Base-by-base conservation (phyloP, 2,113 vertebrate genomes). In the Speoplatyrhinus poulsoni region DNA sequence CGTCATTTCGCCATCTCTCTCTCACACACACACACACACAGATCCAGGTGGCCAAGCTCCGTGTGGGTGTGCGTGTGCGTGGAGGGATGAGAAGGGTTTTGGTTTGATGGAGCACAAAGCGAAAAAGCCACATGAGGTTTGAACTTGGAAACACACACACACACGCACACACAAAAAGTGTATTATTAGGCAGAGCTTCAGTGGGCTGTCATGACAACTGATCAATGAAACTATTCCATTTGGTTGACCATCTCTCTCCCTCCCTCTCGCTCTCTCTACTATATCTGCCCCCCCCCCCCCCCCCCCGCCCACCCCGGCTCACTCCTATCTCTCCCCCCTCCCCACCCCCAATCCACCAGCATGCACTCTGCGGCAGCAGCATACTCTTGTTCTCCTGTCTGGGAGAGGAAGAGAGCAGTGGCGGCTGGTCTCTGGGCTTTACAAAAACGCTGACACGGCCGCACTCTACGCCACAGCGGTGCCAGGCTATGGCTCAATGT, bases 141-240 rank as follows among this genome's bases (percentile, higher is more conserved):
- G 58, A 49, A 75, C 65, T 73, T 60, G 19, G 26, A 65, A 9
- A 66, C 32, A 61, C 41, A 52, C 54, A 72, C 0, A 1, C 17
- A 32, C 26, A 32, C 57, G 19, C 46, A 62, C 16, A 17, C 60
- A 62, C 60, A 62, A 4, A 13, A 16, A 26, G 65, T 63, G 69
- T 77, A 82, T 86, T 89, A 83, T 81, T 80, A 86, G 72, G 77
- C 62, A 66, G 70, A 69, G 72, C 77, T 84, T 87, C 85, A 87
- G 84, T 77, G 72, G 73, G 70, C 80, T 83, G 85, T 86, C 86
- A 84, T 82, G 80, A 82, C 80, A 80, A 77, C 86, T 87, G 80
- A 89, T 89, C 86, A 88, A 90, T 88, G 76, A 85, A 87, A 83
- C 70, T 81, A 81, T 85, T 90, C 85, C 79, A 85, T 88, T 86